phyloP scores from a whole-genome alignment of 2,888 invertebrate genomes.

The Lithosia quadra region DNA sequence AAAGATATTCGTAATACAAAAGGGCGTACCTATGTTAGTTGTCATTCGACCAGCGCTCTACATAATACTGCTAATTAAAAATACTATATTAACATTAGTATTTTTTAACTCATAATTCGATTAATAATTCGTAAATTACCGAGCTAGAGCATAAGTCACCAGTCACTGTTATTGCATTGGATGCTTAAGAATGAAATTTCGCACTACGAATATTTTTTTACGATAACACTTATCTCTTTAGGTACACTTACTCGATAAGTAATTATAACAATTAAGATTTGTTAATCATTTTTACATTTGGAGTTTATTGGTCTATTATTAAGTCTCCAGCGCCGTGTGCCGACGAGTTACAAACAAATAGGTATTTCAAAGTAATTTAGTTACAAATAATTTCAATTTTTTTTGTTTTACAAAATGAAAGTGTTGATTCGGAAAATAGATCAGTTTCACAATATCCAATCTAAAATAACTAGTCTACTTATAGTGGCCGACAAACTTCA shows the following conservation, averaged over 20 bases:
- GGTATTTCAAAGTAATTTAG: background rate
- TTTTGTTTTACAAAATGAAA: background rate
- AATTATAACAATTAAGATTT: background rate
- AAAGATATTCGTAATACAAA: background rate
- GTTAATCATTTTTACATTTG: background rate
- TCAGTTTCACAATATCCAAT: background rate
- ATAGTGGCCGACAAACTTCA: no score
- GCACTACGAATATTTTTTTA: background rate
- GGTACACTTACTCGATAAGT: background rate
- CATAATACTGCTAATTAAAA: background rate
- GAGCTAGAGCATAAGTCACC: background rate
- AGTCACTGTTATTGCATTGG: background rate
- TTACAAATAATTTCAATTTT: background rate
- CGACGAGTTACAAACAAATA: background rate
- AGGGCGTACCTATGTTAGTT: background rate
- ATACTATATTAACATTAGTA: no score
- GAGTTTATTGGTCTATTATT: background rate
- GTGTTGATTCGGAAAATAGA: background rate
- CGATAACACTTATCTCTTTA: background rate
- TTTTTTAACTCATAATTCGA: no score
- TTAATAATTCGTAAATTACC: background rate
- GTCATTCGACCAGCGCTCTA: conserved; percentile 1
- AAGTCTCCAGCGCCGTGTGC: background rate
- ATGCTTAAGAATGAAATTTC: background rate
- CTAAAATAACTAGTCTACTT: background rate